phyloP scores from a whole-genome alignment of 2,113 vertebrate genomes.

The Hypanus sabinus region DNA sequence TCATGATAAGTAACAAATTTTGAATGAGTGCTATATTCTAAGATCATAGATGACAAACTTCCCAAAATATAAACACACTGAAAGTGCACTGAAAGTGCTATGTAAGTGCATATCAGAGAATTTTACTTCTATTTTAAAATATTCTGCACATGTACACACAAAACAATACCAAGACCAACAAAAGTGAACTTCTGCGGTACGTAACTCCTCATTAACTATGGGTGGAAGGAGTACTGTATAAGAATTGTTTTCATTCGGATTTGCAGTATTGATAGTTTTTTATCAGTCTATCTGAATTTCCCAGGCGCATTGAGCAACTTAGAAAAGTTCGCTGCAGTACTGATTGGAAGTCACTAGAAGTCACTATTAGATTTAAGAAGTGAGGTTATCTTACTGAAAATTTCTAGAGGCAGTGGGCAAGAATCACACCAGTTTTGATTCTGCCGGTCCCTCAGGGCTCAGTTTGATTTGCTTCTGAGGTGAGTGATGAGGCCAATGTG shows the following conservation, averaged over 20 bases:
- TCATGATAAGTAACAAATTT: background rate
- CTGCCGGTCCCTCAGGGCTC: too few species aligned
- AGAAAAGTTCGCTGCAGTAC: background rate
- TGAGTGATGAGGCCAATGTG: too few species aligned
- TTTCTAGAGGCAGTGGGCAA: background rate
- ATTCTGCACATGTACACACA: too few species aligned
- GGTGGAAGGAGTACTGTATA: too few species aligned
- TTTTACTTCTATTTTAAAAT: too few species aligned
- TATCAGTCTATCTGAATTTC: background rate
- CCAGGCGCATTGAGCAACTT: background rate
- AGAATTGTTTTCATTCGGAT: background rate
- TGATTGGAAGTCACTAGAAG: background rate
- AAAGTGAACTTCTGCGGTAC: too few species aligned
- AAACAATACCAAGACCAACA: too few species aligned
- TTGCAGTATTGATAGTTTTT: background rate
- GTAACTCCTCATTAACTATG: too few species aligned
- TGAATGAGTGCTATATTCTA: background rate
- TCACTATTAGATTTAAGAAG: slow-evolving; percentile 15
- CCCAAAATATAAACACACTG: background rate
- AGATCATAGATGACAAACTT: background rate
- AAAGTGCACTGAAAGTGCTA: background rate
- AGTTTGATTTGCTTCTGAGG: too few species aligned
- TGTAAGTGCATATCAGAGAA: too few species aligned
- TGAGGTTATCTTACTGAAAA: background rate
- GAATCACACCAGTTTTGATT: background rate